These are phyloP conservation scores for Apogon talboti DNA, from an alignment of 2,797 vertebrate genomes.

Conservation along the genomic window DNA sequence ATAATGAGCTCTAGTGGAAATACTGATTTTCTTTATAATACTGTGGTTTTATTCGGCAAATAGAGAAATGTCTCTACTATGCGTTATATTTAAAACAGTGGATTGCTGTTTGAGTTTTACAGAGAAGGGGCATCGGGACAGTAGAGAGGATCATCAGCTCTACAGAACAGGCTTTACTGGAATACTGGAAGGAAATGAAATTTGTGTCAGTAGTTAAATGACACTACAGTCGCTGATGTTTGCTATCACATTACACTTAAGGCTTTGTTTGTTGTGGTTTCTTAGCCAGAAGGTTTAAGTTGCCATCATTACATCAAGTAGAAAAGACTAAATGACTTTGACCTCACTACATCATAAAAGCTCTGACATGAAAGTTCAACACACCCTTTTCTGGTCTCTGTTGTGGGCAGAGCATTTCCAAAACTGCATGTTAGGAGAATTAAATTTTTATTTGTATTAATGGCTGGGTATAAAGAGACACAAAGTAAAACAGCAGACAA, in stretches of 20 bases:
- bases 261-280: neutral
- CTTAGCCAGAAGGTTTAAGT: neutral
- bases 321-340: neutral
- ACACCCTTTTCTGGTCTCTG: neutral
- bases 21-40: no score
- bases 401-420: no score
- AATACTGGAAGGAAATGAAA: neutral
- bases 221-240: neutral
- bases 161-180: constrained; percentile 4
- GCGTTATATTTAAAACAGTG: no score
- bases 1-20: no score
- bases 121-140: neutral
- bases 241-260: neutral
- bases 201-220: neutral
- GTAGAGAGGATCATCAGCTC: neutral
- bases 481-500: no score
- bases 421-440: no score
- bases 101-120: neutral
- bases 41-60: no score
- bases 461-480: no score
- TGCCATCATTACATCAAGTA: neutral
- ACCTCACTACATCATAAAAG: neutral
- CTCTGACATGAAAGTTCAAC: neutral
- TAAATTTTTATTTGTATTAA: neutral
- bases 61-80: no score